These are phyloP conservation scores for Phaethornis superciliosus DNA, from an alignment of 2,113 vertebrate genomes.

Conservation along the genomic window DNA sequence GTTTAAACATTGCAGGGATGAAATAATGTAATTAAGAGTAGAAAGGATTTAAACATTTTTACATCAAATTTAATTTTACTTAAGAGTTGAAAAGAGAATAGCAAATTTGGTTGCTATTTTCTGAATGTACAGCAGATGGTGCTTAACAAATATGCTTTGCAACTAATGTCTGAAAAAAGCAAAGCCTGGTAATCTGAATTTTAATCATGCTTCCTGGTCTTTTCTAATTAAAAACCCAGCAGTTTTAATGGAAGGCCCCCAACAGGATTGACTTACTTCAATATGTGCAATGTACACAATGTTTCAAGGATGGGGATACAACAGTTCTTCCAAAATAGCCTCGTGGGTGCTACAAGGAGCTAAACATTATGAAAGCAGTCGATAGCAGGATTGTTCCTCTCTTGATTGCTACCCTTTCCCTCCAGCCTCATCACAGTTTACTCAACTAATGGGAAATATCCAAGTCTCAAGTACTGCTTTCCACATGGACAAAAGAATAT, in stretches of 20 bases:
- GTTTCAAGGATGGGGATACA: neutral
- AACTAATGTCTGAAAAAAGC: neutral
- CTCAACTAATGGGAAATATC: neutral
- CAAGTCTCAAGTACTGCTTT: neutral
- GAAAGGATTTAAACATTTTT: neutral
- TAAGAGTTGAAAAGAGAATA: neutral
- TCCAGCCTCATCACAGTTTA: neutral
- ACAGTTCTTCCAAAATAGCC: neutral
- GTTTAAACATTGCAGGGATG: neutral
- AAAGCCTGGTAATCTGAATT: neutral
- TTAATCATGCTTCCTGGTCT: neutral
- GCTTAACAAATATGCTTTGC: slow-evolving; percentile 45
- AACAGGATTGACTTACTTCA: neutral
- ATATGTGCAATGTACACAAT: neutral
- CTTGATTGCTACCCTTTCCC: neutral
- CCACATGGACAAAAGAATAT: neutral
- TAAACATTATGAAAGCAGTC: neutral
- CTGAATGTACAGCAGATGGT: slow-evolving; percentile 58
- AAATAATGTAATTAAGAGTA: neutral
- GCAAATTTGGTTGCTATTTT: slow-evolving; percentile 34
- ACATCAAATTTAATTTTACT: neutral
- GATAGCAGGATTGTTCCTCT: neutral
- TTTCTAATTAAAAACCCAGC: neutral
- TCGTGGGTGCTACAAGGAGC: neutral
- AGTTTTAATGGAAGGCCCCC: neutral